Base-by-base conservation (phyloP, 2,113 vertebrate genomes). In the Embiotoca jacksoni region DNA sequence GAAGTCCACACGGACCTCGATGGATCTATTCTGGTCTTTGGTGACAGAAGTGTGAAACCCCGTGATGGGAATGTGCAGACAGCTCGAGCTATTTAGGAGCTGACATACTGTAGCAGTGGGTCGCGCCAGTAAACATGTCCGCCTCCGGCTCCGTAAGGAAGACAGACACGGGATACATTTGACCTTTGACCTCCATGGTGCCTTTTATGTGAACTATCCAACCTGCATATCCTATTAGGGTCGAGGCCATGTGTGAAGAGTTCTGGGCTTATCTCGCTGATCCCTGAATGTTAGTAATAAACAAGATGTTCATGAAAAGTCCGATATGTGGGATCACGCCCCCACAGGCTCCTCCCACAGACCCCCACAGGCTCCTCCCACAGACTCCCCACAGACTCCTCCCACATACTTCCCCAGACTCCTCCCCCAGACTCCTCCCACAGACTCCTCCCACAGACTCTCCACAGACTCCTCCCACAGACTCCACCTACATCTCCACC, bases 1-100 rank as follows among this genome's bases (percentile, higher is more conserved):
- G 56, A 35, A 16, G 49, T 77, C 41, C 33, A 3, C 14, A n/a
- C 16, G 14, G 58, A 13, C 10, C 10, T 11, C 41, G 41, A 13
- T 44, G 41, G 7, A 54, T 79, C 75, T 74, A 66, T 77, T 69
- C 73, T 58, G 7, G 67, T 67, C 61, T 50, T 7, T 62, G 69
- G 37, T 65, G 53, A 63, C 32, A 9, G 55, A 52, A 32, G 59
- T 7, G 10, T n/a, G 63, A 59, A 49, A 53, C 55, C 46, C 13
- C 41, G 3, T 33, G 15, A n/a, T 0, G 31, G 31, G 59, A 68
- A 56, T 75, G 56, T 68, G 66, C 61, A 50, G 67, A 76, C 54
- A 73, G 75, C 58, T 59, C 56, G 3, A 68, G 53, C 62, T 85
- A 81, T 88, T 88, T 86, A 55, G 56, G 65, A 64, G 55, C 77